A percentile compares a stretch with the other conserved stretches of the same genome.
Evolutionary conservation across 2,888 invertebrate species (phyloP).

Genomic region (Baronia brevicornis): DNA sequence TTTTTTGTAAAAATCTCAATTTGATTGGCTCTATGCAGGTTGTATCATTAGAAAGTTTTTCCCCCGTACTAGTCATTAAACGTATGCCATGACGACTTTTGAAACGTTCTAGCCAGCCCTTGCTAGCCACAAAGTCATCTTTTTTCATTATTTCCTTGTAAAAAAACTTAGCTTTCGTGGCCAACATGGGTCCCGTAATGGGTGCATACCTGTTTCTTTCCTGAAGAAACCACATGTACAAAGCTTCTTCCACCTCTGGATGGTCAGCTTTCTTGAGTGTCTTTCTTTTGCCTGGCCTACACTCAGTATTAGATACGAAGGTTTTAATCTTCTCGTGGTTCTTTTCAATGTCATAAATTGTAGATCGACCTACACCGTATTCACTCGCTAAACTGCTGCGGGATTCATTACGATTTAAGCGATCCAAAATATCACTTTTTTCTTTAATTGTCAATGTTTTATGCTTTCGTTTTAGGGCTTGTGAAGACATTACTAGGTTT

Average conservation of each 20-base stretch:
- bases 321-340: slow-evolving; percentile 23
- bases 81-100: slow-evolving; percentile 26
- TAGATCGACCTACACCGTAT: slow-evolving; percentile 17
- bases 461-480: slow-evolving; percentile 22
- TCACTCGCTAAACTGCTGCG: slow-evolving; percentile 17
- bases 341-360: slow-evolving; percentile 20
- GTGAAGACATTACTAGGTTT: slow-evolving; percentile 20
- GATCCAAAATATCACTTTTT: slow-evolving; percentile 24
- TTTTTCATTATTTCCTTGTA: slow-evolving; percentile 24
- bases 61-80: slow-evolving; percentile 20
- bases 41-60: slow-evolving; percentile 23
- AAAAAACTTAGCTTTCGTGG: slow-evolving; percentile 23
- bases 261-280: slow-evolving; percentile 24
- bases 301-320: slow-evolving; percentile 23
- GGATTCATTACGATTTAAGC: slow-evolving; percentile 18
- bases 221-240: slow-evolving; percentile 25
- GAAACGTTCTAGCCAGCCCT: slow-evolving; percentile 25
- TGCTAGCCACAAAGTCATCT: slow-evolving; percentile 25
- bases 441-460: slow-evolving; percentile 23
- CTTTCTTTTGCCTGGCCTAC: slow-evolving; percentile 22
- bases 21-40: slow-evolving; percentile 22
- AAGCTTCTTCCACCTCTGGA: slow-evolving; percentile 26
- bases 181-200: slow-evolving; percentile 23
- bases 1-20: slow-evolving; percentile 22
- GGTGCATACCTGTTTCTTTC: slow-evolving; percentile 21